Percentiles rank a stretch among this genome's conserved stretches.
These are phyloP conservation scores for Lepisosteus osseus DNA, from an alignment of 2,113 vertebrate genomes.

Conservation along the genomic window DNA sequence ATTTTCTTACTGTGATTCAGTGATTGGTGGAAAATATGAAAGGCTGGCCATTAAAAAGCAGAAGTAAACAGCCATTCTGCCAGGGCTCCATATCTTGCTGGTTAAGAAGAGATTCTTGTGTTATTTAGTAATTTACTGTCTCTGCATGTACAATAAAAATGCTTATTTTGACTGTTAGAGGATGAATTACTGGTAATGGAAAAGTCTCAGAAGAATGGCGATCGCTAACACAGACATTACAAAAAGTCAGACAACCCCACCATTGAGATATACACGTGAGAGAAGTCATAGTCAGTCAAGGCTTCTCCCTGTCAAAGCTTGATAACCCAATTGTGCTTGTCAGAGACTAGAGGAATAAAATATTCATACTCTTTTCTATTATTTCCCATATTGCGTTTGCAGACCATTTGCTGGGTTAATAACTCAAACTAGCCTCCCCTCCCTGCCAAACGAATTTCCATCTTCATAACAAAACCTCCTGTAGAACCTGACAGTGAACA, in stretches of 20 bases:
- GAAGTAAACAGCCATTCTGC: neutral
- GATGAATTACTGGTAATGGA: constrained; percentile 55
- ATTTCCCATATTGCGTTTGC: constrained; percentile 24
- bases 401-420: constrained; percentile 21
- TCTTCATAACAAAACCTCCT: constrained; percentile 19
- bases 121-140: neutral
- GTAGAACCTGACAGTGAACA: constrained; percentile 18
- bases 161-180: constrained; percentile 46
- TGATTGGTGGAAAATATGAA: constrained; percentile 22
- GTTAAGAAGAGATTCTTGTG: neutral
- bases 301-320: constrained; percentile 8
- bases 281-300: constrained; percentile 28
- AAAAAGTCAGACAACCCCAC: constrained; percentile 32
- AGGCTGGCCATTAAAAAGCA: neutral
- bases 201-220: constrained; percentile 57
- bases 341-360: constrained; percentile 12
- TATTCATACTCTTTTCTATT: constrained; percentile 31
- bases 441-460: constrained; percentile 22
- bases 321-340: constrained; percentile 21
- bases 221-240: constrained; percentile 50
- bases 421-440: constrained; percentile 11
- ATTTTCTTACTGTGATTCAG: constrained; percentile 50
- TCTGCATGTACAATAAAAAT: neutral
- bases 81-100: neutral
- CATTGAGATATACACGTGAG: constrained; percentile 36